Evolutionary conservation across 2,888 invertebrate genomes (phyloP), one percentile per base, ranked within the genome.

Genomic region (Cephus rjabovi): DNA sequence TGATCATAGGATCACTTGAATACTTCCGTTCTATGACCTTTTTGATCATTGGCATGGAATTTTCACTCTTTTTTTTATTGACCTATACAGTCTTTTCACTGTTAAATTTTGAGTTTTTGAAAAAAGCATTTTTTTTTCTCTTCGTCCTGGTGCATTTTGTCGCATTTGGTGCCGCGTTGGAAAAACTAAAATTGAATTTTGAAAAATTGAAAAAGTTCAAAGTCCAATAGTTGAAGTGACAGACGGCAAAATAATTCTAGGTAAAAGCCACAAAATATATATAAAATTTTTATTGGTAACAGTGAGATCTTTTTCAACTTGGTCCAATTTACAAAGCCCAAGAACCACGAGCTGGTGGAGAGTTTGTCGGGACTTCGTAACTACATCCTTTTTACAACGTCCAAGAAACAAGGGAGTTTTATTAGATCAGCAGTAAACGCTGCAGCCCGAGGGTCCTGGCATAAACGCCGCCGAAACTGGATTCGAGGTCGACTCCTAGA

Each of bases 401-500:
- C 83, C 84, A 83, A 86, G 86, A 86, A 85, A 86, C 84, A 85
- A 85, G 81, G 83, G 83, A 85, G 80, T 88, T 89, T 90, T 88
- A 89, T 89, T 87, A 83, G 87, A 86, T 87, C 86, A 86, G 83
- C 86, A 81, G 87, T 88, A 87, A 87, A 87, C 79, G 79, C 77
- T 81, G 78, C 79, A 81, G 81, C 83, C 82, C 77, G 78, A 71
- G 84, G 83, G 77, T 77, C 79, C 83, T 81, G 79, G 80, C 79
- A 82, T 84, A 85, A 87, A 85, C 84, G 87, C 83, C 83, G 86
- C 79, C 84, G 84, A 87, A 88, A 88, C 86, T 87, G 86, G 88
- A 86, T 87, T 87, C 85, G 84, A 56, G 56, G 84, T 84, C 83
- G 85, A 89, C 89, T 90, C 87, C 88, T 89, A 90, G 90, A 90